Conservation (phyloP, 1,140 invertebrate species). For the Neodiprion lecontei region DNA sequence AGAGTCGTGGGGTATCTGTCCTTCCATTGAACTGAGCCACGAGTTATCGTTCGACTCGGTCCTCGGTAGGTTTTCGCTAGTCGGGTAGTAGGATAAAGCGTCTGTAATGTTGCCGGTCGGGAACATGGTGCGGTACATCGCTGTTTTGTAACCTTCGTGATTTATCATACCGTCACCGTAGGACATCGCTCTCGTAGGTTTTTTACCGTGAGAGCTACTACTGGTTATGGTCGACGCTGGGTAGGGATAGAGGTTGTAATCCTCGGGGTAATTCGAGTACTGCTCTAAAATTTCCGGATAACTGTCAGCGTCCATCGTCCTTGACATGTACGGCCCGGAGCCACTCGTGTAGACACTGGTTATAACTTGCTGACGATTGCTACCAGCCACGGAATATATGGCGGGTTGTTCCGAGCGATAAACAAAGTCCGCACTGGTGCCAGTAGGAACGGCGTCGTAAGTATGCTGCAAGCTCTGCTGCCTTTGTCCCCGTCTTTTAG, state of each 20-base stretch:
- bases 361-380: slow-evolving; percentile 71
- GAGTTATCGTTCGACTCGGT: slow-evolving; percentile 65
- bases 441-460: slow-evolving; percentile 37
- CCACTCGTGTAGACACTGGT: slow-evolving; percentile 75
- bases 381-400: slow-evolving; percentile 78
- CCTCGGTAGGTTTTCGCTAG: slow-evolving; percentile 67
- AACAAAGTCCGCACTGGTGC: slow-evolving; percentile 59
- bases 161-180: slow-evolving; percentile 64
- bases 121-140: slow-evolving; percentile 71
- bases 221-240: slow-evolving; percentile 48
- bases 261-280: slow-evolving; percentile 64
- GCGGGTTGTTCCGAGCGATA: slow-evolving; percentile 71
- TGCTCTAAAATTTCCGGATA: slow-evolving; percentile 75
- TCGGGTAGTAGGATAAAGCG: slow-evolving; percentile 78
- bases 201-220: slow-evolving; percentile 56
- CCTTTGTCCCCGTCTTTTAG: slow-evolving; percentile 47
- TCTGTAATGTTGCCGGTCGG: slow-evolving; percentile 77
- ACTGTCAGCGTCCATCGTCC: slow-evolving; percentile 63
- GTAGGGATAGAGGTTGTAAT: slow-evolving; percentile 45
- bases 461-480: slow-evolving; percentile 46
- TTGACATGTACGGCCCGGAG: slow-evolving; percentile 64
- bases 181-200: slow-evolving; percentile 62
- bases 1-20: slow-evolving; percentile 63
- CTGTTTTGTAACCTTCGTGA: slow-evolving; percentile 72
- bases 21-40: slow-evolving; percentile 66